A percentile compares a stretch with the other conserved stretches of the same genome.
phyloP scores from a whole-genome alignment of 2,888 invertebrate species.

The Physocephala rufipes region DNA sequence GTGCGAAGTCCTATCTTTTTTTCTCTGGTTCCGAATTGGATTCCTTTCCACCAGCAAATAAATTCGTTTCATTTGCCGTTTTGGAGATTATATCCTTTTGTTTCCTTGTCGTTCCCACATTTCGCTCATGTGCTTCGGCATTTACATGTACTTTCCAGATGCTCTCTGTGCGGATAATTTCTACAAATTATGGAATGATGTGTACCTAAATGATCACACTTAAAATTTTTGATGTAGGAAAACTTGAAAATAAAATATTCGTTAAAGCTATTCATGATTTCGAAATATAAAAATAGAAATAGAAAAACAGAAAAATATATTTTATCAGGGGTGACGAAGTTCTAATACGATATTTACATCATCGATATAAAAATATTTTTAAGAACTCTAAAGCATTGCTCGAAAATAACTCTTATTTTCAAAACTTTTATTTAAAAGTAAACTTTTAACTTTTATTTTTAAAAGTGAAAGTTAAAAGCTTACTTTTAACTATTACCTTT shows the following conservation, averaged over 20 bases:
- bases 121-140: slow-evolving; percentile 84
- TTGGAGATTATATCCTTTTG: slow-evolving; percentile 68
- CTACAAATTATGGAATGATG: slow-evolving; percentile 89
- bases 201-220: slow-evolving; percentile 84
- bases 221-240: slow-evolving; percentile 66
- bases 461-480: no score
- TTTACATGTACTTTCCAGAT: slow-evolving; percentile 92
- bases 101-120: slow-evolving; percentile 74
- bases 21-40: background rate
- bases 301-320: slow-evolving; percentile 84
- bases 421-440: no score
- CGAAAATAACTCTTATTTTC: no score
- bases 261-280: background rate
- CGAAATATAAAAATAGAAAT: slow-evolving; percentile 32
- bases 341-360: no score
- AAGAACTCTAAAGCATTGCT: no score
- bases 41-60: background rate
- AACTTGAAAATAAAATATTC: slow-evolving; percentile 37
- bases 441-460: no score
- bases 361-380: no score
- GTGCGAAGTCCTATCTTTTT: background rate
- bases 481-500: no score
- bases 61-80: background rate
- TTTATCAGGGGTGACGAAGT: slow-evolving; percentile 81
- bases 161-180: slow-evolving; percentile 78